Conservation (phyloP, 1,140 invertebrate species). For the Heterodera carotae region DNA sequence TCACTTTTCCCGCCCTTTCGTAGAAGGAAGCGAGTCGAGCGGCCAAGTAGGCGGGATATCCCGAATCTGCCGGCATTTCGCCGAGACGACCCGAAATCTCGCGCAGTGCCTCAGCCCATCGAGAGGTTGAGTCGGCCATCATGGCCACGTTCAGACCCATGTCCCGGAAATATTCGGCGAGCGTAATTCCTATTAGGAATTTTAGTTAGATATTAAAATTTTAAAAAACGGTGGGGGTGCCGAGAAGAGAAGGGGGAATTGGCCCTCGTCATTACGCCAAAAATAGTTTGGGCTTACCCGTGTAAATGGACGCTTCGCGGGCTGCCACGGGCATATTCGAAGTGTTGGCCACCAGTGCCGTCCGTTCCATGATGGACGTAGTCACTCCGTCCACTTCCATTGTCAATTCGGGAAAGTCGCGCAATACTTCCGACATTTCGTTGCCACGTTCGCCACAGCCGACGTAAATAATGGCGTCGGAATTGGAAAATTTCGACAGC, state of each 20-base stretch:
- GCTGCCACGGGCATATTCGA: conserved; percentile 99
- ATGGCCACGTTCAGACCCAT: conserved; percentile 99
- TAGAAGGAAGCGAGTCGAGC: conserved; percentile 98
- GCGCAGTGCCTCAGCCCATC: conserved; percentile 98
- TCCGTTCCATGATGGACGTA: conserved; percentile 99
- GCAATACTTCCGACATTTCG: conserved; percentile 88
- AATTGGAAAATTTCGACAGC: conserved; percentile 98
- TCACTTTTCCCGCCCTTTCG: conserved; percentile 94
- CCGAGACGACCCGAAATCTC: conserved; percentile 99
- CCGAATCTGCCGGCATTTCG: conserved; percentile 96
- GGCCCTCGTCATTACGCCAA: too few species aligned
- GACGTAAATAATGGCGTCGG: conserved; percentile 98
- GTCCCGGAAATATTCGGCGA: conserved; percentile 71
- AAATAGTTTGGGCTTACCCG: conserved; percentile 70
- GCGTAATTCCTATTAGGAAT: conserved; percentile 49
- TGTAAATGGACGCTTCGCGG: conserved; percentile 99
- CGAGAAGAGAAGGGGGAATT: too few species aligned
- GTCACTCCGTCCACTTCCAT: conserved; percentile 93
- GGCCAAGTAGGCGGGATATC: conserved; percentile 88
- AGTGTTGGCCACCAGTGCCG: conserved; percentile 96
- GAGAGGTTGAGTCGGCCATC: conserved; percentile 99
- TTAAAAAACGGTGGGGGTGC: too few species aligned
- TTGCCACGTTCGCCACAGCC: conserved; percentile 89
- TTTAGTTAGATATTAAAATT: not conserved
- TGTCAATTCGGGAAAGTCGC: conserved; percentile 95